Conservation (phyloP, 2,113 vertebrate species). For the Phoxinus phoxinus region DNA sequence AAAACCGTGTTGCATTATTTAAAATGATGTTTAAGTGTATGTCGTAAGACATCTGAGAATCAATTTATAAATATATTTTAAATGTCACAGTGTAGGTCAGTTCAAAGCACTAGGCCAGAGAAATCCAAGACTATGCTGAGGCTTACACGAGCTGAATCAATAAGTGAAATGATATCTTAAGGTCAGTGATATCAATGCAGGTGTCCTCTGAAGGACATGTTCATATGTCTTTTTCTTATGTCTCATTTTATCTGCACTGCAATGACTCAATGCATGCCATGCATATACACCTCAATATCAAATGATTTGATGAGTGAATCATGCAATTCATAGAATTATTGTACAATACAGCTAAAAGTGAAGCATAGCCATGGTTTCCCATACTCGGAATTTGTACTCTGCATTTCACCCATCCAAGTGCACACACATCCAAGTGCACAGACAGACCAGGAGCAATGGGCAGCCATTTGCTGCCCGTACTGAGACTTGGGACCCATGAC, state of each 20-base stretch:
- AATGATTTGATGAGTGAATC: neutral
- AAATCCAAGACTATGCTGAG: conserved; percentile 2
- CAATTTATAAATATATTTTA: neutral
- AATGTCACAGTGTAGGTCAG: conserved; percentile 31
- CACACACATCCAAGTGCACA: too few relatives aligned
- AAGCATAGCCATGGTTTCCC: too few relatives aligned
- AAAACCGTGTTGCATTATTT: conserved; percentile 11
- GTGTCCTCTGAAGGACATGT: conserved; percentile 19
- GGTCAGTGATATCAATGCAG: conserved; percentile 5
- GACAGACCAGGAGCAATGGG: too few relatives aligned
- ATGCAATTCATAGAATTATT: neutral
- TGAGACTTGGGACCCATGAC: too few relatives aligned
- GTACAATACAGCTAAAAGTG: neutral
- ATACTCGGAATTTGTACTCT: too few relatives aligned
- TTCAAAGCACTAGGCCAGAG: neutral
- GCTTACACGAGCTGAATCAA: conserved; percentile 18
- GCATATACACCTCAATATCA: neutral
- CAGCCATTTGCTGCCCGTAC: too few relatives aligned
- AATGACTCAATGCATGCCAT: neutral
- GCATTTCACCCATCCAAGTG: too few relatives aligned
- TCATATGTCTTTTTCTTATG: neutral
- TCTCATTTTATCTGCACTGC: neutral
- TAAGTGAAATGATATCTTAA: conserved; percentile 30
- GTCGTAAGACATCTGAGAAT: conserved; percentile 11
- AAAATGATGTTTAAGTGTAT: neutral